Evolutionary conservation across 2,797 vertebrate species (phyloP), one percentile per base, ranked within the genome.

Genomic region (Danio jaintianensis): DNA sequence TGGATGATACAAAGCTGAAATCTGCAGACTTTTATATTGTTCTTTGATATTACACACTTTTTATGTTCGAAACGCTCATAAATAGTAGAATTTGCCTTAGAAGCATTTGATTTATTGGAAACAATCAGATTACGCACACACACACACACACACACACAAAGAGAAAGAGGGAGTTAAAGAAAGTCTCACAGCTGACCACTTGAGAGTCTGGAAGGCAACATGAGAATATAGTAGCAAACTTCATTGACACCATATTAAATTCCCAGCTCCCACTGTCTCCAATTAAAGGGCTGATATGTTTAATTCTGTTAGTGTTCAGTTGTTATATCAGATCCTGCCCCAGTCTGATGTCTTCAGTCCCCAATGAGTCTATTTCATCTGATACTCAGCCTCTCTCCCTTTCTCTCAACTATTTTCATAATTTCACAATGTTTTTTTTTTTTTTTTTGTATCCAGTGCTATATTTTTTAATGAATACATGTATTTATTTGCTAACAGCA

Each of bases 271-370:
- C 79, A 73, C 66, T 63, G 84, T 85, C 80, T 74, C 75, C 78
- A 85, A 83, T 87, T 86, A 87, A 84, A 84, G 69, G 36, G 68
- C 63, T 48, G 70, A 82, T 75, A 81, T 85, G 84, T 86, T 83
- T 85, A 83, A 86, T 86, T 86, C 80, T 43, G 73, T 85, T 83
- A 61, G 77, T 81, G 80, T 80, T 66, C 59, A 71, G 70, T 45
- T 52, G 16, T 64, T 75, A 76, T 79, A 83, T 84, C 79, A 80
- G 81, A 86, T 79, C 71, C n/a, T 20, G 62, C 40, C 58, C 82
- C 45, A 52, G 18, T 75, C 76, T 83, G 79, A 74, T 84, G 78
- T 73, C 73, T 75, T 66, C n/a, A 13, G 36, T 75, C 61, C 84
- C 81, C 10, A 5, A 12, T 53, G 71, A 63, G 43, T 66, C 69